Evolutionary conservation across 2,113 vertebrate species (phyloP).

Genomic region (Electrona antarctica): DNA sequence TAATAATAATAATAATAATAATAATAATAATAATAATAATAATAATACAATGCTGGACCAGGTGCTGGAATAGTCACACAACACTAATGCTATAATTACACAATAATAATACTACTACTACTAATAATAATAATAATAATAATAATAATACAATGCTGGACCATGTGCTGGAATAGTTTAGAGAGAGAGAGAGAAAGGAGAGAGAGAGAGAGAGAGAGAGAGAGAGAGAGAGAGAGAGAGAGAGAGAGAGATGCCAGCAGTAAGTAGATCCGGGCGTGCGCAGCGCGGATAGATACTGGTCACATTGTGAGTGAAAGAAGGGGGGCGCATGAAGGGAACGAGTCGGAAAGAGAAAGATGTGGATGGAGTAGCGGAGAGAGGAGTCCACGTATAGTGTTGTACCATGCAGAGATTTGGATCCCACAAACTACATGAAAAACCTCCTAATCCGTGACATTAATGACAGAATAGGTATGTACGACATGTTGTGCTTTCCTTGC

Average conservation of each 20-base stretch:
- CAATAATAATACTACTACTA: too few relatives aligned
- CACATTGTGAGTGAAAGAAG: conserved; percentile 18
- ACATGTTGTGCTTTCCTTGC: neutral
- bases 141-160: too few relatives aligned
- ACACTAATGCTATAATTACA: too few relatives aligned
- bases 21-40: too few relatives aligned
- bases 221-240: conserved; percentile 11
- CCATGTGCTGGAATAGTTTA: too few relatives aligned
- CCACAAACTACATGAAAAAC: conserved; percentile 70
- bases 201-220: conserved; percentile 4
- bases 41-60: too few relatives aligned
- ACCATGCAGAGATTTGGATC: conserved; percentile 76
- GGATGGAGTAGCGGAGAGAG: conserved; percentile 46
- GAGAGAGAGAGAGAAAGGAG: conserved; percentile 1
- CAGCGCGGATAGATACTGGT: conserved; percentile 74
- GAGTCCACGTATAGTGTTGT: conserved; percentile 29
- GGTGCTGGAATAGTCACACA: too few relatives aligned
- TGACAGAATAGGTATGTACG: conserved; percentile 65
- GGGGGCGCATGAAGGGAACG: conserved; percentile 11
- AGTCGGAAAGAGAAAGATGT: neutral
- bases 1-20: too few relatives aligned
- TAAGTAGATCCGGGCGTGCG: conserved; percentile 84
- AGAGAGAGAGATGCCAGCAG: conserved; percentile 42
- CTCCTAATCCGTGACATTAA: conserved; percentile 63
- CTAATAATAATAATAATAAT: too few relatives aligned